Evolutionary conservation across 2,113 vertebrate genomes (phyloP).

Genomic region (Macroglossus sobrinus): DNA sequence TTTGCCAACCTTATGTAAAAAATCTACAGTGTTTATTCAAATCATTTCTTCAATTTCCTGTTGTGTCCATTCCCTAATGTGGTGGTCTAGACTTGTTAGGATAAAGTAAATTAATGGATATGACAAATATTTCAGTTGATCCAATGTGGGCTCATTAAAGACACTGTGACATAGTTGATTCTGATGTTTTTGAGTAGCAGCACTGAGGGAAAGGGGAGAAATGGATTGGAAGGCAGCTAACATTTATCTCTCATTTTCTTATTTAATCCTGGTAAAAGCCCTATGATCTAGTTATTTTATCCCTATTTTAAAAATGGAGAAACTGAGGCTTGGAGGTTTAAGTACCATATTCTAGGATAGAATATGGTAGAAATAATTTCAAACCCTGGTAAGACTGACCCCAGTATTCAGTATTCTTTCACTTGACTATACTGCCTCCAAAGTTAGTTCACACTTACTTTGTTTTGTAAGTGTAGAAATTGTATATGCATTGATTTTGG

Average conservation of each 20-base stretch:
- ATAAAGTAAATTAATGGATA: background rate
- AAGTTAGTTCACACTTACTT: background rate
- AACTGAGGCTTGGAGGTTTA: background rate
- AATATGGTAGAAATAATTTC: background rate
- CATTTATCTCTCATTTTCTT: background rate
- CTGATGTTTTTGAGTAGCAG: background rate
- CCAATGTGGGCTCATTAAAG: background rate
- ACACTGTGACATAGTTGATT: background rate
- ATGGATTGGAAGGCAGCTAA: background rate
- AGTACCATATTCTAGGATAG: background rate
- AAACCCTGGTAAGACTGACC: background rate
- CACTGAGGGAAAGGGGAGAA: background rate
- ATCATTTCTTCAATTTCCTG: background rate
- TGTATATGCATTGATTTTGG: background rate
- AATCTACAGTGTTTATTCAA: background rate
- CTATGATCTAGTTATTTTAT: background rate
- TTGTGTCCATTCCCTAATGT: background rate
- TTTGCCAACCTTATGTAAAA: background rate
- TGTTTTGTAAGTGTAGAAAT: background rate
- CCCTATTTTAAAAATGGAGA: constrained; percentile 21
- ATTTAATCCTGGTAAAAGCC: background rate
- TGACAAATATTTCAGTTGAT: background rate
- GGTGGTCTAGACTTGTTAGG: background rate
- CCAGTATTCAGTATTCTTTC: background rate
- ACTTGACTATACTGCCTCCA: background rate